Base-by-base conservation (phyloP, 2,888 invertebrate species). In the Atrina japonica region DNA sequence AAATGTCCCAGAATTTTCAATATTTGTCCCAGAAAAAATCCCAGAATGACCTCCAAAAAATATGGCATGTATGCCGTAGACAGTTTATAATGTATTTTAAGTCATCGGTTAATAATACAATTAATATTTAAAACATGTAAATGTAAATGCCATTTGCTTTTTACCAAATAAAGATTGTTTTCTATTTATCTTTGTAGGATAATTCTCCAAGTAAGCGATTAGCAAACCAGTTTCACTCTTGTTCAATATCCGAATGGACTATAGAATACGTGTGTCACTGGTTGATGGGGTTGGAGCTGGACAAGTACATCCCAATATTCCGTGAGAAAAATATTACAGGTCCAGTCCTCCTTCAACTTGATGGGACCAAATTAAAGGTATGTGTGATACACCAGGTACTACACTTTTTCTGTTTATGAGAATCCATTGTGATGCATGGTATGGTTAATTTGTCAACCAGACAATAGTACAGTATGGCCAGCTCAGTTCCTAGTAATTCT, bases 181-280 rank as follows among this genome's bases (percentile, higher is more conserved):
- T 18, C 18, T 3, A 43, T 49, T 49, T 18, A 9, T 49, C 0
- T 21, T 47, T 52, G 16, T 25, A 53, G 53, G 53, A 53, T 18
- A 9, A 53, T 18, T 29, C 53, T 16, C 35, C 53, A 16, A 75
- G 76, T 63, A 82, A 80, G 60, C 65, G 80, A 14, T 70, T 68
- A 16, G 75, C 77, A 52, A 86, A 85, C 73, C 85, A 86, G 77
- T 80, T 81, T 63, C 81, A 83, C 58, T 80, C 84, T 0, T 69
- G 83, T 43, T 70, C 81, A 7, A 94, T 95, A 49, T 92, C 93
- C 50, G 95, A 95, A 83, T 95, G 95, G 95, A 94, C 94, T 89
- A 94, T 94, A 86, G 95, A 86, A 52, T 88, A 97, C 95, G 97
- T 98, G 63, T 96, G 96, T 91, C 96, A 97, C 90, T 98, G 97